phyloP scores from a whole-genome alignment of 1,140 invertebrate species.

The Aphelenchoides fujianensis region DNA sequence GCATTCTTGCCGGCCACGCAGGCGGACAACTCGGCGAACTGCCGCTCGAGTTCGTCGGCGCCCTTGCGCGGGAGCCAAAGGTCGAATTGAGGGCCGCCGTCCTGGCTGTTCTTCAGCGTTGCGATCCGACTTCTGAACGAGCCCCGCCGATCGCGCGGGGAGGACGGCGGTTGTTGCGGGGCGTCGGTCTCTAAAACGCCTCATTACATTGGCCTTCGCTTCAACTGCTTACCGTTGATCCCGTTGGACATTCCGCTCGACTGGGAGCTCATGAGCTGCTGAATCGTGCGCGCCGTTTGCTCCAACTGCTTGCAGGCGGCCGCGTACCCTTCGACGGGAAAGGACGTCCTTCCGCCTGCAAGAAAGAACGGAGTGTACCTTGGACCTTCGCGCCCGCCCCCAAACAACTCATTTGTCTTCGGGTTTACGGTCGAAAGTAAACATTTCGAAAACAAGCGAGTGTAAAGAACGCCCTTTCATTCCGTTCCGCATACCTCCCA shows the following conservation, averaged over 20 bases:
- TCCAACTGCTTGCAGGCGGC: conserved; percentile 16
- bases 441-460: not conserved
- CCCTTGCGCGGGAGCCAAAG: not conserved
- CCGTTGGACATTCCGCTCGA: not conserved
- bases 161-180: not conserved
- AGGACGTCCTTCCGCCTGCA: conserved; percentile 8
- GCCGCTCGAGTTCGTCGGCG: conserved; percentile 7
- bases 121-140: conserved; percentile 6
- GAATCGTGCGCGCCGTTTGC: conserved; percentile 5
- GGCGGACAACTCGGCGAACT: conserved; percentile 11
- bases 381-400: conserved; percentile 2
- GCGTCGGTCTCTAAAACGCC: not conserved
- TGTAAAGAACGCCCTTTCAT: not conserved
- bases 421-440: not conserved
- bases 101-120: not conserved
- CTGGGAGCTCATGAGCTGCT: not conserved
- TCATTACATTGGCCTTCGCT: not conserved
- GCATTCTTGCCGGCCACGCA: conserved; percentile 13
- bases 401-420: not conserved
- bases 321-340: conserved; percentile 12
- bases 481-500: not conserved
- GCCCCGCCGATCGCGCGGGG: not conserved
- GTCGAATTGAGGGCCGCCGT: not conserved
- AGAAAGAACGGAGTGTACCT: not conserved
- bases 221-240: not conserved